Evolutionary conservation across 2,113 vertebrate genomes (phyloP).

Genomic region (Lichenostomus cassidix): DNA sequence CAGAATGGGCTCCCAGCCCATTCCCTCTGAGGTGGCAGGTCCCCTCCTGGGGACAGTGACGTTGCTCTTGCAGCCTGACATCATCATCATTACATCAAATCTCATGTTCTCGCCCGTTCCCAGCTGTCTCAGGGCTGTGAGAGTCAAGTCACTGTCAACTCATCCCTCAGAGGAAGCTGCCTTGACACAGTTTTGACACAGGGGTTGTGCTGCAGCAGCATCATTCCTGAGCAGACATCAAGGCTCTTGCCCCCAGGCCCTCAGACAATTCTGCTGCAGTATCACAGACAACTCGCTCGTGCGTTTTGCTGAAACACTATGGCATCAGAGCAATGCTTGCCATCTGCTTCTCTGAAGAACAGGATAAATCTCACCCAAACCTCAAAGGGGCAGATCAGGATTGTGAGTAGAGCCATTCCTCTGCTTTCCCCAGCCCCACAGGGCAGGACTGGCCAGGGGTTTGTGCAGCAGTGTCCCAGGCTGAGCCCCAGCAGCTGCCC

Average conservation of each 20-base stretch:
- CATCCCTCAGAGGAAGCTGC: rapidly evolving
- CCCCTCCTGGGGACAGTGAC: neutral
- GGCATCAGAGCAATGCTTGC: neutral
- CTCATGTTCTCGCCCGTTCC: neutral
- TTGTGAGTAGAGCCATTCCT: neutral
- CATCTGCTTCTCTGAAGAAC: neutral
- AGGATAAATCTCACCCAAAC: neutral
- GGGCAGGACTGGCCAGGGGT: rapidly evolving
- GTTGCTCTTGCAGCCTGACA: neutral
- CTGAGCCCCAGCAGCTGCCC: neutral
- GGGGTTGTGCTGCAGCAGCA: neutral
- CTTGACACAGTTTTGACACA: neutral
- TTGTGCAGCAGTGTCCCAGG: neutral
- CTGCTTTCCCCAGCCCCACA: neutral
- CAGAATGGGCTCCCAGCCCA: neutral
- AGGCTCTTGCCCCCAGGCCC: neutral
- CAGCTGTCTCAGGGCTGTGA: neutral
- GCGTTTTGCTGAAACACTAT: neutral
- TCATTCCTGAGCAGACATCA: neutral
- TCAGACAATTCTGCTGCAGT: neutral
- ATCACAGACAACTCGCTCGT: neutral
- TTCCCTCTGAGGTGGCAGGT: neutral
- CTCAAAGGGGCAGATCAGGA: neutral
- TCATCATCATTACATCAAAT: neutral
- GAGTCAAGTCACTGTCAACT: rapidly evolving